Evolutionary conservation across 2,797 vertebrate species (phyloP).

Genomic region (Sarcoramphus papa): DNA sequence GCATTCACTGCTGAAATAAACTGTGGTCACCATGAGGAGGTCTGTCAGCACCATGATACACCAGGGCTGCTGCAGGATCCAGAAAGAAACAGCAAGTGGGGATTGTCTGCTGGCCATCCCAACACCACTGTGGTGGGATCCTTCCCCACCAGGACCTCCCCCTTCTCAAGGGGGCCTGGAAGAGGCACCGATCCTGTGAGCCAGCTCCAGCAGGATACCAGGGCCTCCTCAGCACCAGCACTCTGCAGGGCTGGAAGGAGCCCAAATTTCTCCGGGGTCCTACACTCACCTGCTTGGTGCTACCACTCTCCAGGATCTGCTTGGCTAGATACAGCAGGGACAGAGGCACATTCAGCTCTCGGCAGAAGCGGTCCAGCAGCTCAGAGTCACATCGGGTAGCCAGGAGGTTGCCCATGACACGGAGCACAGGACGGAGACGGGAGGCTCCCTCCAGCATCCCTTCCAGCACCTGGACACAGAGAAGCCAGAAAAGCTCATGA

Average conservation of each 20-base stretch:
- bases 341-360: constrained; percentile 74
- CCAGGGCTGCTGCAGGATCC: constrained; percentile 76
- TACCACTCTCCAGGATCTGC: constrained; percentile 70
- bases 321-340: constrained; percentile 76
- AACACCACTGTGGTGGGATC: rapidly evolving
- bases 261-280: neutral
- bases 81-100: neutral
- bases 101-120: neutral
- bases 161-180: neutral
- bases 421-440: constrained; percentile 72
- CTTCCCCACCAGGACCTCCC: neutral
- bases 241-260: neutral
- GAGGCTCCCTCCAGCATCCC: constrained; percentile 72
- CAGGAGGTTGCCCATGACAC: constrained; percentile 77
- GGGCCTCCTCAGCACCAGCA: neutral
- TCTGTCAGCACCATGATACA: constrained; percentile 73
- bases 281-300: constrained; percentile 74
- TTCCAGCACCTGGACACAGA: constrained; percentile 74
- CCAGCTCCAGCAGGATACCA: neutral
- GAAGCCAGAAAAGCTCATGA: neutral
- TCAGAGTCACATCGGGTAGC: constrained; percentile 67
- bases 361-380: constrained; percentile 60
- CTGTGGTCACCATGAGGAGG: constrained; percentile 72
- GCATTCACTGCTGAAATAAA: constrained; percentile 78
- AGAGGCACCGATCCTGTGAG: neutral